Evolutionary conservation across 2,113 vertebrate genomes (phyloP), one percentile per base, ranked within the genome.

Genomic region (Pseudopipra pipra): DNA sequence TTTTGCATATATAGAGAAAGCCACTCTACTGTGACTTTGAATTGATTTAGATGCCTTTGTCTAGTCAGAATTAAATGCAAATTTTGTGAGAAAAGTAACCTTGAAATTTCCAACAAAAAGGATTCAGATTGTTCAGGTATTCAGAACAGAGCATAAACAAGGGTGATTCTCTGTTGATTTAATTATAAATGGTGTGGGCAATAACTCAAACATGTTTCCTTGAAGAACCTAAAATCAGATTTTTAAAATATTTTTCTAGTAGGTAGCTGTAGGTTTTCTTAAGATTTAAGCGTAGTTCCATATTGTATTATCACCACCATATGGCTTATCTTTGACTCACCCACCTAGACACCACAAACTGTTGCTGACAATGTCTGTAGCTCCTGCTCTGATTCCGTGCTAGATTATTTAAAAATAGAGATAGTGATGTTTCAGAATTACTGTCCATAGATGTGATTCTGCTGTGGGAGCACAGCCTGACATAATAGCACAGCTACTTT

Each of bases 241-340:
- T 95, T 56, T 0, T 3, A 73, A 95, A 93, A 49, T 89, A 59
- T 54, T 84, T 85, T 78, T 72, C 20, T 67, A 62, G 65, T 93
- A 77, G 68, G 68, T 61, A 91, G 71, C 71, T 72, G 61, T 51
- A 76, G 25, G 41, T 92, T 93, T 82, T 89, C 91, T 92, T 63
- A 83, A 66, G 67, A 94, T 92, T 79, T 81, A 72, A 78, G 27
- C 52, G 51, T 8, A 85, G 19, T 94, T 95, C 95, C 79, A 72
- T 71, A 79, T 39, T 91, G 52, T 85, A 85, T 93, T 95, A 93
- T 95, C 79, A 49, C 52, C 79, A 72, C 91, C 84, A 81, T 91
- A 93, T 90, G 86, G 84, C 56, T 93, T 95, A 91, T 95, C 75
- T 94, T 92, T 94, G 77, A 84, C 56, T 93, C 90, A 88, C 72